Evolutionary conservation across 2,797 vertebrate species (phyloP).

Genomic region (Vespertilio murinus): DNA sequence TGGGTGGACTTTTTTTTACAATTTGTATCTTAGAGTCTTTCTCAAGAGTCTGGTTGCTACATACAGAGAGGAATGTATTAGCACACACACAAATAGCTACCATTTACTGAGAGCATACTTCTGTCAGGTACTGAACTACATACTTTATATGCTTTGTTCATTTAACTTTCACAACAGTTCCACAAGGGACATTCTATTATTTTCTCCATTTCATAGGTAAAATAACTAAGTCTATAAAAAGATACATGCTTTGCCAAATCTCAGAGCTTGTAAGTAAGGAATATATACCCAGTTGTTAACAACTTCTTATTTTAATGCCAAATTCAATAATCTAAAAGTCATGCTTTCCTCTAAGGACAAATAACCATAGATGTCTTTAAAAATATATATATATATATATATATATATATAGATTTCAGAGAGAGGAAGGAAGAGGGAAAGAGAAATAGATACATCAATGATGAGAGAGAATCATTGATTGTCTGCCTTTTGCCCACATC

Average conservation of each 20-base stretch:
- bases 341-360: neutral
- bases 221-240: neutral
- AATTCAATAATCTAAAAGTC: neutral
- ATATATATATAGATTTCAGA: no score
- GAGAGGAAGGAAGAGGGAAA: no score
- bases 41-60: neutral
- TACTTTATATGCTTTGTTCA: neutral
- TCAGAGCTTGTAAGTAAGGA: neutral
- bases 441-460: no score
- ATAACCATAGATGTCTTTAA: neutral
- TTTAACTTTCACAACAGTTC: neutral
- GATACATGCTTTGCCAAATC: neutral
- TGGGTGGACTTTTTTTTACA: neutral
- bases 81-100: neutral
- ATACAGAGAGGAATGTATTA: neutral
- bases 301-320: slow-evolving; percentile 41
- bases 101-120: neutral
- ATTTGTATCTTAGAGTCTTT: slow-evolving; percentile 10
- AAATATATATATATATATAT: no score
- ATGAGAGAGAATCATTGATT: no score
- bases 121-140: neutral
- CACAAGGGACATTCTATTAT: neutral
- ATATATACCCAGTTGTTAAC: neutral
- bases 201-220: neutral
- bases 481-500: no score